Evolutionary conservation across 92 coral and sea anemone genomes (phyloP).

Genomic region (Siderastrea radians): DNA sequence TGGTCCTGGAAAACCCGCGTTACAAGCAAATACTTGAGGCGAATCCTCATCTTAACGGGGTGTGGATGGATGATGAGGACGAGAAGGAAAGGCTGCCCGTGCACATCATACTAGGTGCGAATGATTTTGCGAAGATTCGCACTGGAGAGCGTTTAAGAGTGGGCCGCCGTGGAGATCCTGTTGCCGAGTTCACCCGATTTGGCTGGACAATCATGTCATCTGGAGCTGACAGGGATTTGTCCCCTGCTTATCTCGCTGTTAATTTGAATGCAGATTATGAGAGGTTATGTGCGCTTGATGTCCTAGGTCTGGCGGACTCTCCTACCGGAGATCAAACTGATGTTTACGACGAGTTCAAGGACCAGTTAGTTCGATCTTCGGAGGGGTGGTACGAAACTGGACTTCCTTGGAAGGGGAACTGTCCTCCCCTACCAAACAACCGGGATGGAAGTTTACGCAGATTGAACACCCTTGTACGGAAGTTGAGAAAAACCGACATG

Average conservation of each 20-base stretch:
- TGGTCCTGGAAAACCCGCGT: constrained; percentile 61
- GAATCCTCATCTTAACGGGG: constrained; percentile 49
- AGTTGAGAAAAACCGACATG: neutral
- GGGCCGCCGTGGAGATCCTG: constrained; percentile 73
- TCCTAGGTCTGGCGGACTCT: constrained; percentile 59
- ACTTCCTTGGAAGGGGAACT: constrained; percentile 63
- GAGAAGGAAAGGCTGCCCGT: constrained; percentile 58
- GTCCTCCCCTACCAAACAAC: constrained; percentile 30
- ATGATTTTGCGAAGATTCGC: too few species aligned
- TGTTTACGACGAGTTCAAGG: neutral
- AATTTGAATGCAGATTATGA: constrained; percentile 61
- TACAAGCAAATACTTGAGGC: constrained; percentile 26
- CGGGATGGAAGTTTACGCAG: constrained; percentile 57
- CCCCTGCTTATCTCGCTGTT: constrained; percentile 40
- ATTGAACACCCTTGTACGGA: neutral
- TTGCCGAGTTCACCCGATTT: constrained; percentile 60
- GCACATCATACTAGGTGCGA: constrained; percentile 71
- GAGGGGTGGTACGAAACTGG: constrained; percentile 75
- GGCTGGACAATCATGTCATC: constrained; percentile 80
- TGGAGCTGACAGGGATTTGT: constrained; percentile 48
- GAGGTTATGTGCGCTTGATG: constrained; percentile 57
- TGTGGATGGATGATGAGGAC: constrained; percentile 56
- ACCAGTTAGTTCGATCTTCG: constrained; percentile 31
- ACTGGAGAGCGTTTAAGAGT: constrained; percentile 41
- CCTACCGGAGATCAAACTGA: constrained; percentile 1